Evolutionary conservation across 2,797 vertebrate species (phyloP), one percentile per base, ranked within the genome.

Genomic region (Anguilla obscura): DNA sequence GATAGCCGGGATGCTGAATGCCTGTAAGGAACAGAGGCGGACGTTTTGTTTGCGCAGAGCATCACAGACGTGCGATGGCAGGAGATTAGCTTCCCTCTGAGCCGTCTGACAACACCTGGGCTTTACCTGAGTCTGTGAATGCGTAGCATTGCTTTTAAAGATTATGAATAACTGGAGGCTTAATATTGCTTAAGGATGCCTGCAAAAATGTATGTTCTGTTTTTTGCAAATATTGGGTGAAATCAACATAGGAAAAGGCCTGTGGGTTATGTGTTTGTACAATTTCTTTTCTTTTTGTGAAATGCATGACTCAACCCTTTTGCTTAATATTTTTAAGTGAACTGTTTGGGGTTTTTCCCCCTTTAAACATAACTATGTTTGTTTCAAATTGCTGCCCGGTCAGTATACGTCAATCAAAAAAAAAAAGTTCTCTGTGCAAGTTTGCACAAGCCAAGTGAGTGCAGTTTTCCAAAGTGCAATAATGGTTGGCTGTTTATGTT

Each of bases 41-140:
- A 16, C 48, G 27, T 63, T 71, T 84, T 86, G 63, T 84, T 89
- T 58, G 69, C 84, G 40, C 56, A 33, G 40, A 76, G 80, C 86
- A 85, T 79, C 84, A 30, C 33, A 85, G 36, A 79, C 16, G 24
- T 40, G 21, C 56, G 48, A 85, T 83, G 89, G 87, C 76, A 58
- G 89, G 58, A 63, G 48, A 87, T 87, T 87, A 87, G 63, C 40
- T 85, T 48, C n/a, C 30, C 66, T 3, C 12, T 33, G 79, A 82
- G 71, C 66, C 45, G 69, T 45, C 63, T 88, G 69, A 50, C 86
- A 69, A 40, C 30, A 33, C 50, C n/a, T 56, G 27, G 21, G 83
- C 24, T 56, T 74, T 69, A 45, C 48, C 63, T 27, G 36, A 14
- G 50, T 45, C 50, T 60, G 48, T 4, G 1, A 7, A 82, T n/a